Evolutionary conservation across 2,113 vertebrate genomes (phyloP), one percentile per base, ranked within the genome.

Genomic region (Percopsis transmontana): DNA sequence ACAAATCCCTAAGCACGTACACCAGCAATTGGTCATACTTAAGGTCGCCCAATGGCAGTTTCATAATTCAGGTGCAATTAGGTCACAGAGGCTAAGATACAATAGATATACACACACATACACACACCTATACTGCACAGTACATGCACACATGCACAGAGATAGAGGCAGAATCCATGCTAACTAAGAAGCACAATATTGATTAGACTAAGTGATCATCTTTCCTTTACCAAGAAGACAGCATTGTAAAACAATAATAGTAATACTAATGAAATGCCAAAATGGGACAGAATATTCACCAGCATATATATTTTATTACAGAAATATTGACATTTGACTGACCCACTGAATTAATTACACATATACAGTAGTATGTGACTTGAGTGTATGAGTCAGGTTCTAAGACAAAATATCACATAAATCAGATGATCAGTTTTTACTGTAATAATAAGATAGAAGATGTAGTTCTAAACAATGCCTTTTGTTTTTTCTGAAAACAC

Each of bases 41-140:
- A 57, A 58, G 66, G 53, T 63, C 51, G 63, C 39, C 55, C 45
- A 65, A n/a, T 42, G 38, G 1, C 45, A 48, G 47, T 38, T 53
- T 27, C 41, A 44, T 18, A 39, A 39, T 45, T 39, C 14, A 18
- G 54, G 16, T 54, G 9, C 38, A 82, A 65, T 55, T 48, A 52
- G 56, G 65, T 19, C 66, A 72, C 3, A 51, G 39, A 69, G n/a
- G 19, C 27, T 13, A n/a, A 40, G 54, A 61, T 14, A 23, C 0
- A 11, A 55, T 8, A 15, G 23, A 71, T 38, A 40, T 19, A 53
- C 38, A 45, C 27, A 52, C 13, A 16, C 2, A 10, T 18, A 27
- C 57, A 52, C 4, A 47, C 12, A 68, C 52, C 38, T 48, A 27
- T 9, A 16, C 2, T 18, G n/a, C n/a, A 27, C 21, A 55, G 42